Conservation (phyloP, 2,113 vertebrate species). For the Paradoxurus hermaphroditus region DNA sequence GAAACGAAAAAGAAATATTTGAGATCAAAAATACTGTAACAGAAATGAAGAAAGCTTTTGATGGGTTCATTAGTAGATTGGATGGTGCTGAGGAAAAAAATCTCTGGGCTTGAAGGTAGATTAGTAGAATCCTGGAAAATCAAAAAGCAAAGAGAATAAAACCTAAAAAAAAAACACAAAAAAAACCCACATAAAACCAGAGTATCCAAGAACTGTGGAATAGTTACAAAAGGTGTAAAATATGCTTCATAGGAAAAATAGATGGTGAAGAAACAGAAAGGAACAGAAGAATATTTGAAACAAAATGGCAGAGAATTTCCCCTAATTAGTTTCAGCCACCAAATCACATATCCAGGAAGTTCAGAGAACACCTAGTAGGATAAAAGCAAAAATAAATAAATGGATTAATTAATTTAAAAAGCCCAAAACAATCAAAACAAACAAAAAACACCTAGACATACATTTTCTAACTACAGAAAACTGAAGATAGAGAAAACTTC, state of each 20-base stretch:
- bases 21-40: background rate
- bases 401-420: background rate
- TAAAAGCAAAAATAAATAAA: background rate
- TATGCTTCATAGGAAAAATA: background rate
- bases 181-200: background rate
- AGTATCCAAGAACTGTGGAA: background rate
- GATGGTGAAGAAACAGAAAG: background rate
- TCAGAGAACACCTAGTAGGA: background rate
- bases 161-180: background rate
- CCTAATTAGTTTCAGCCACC: background rate
- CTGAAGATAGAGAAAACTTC: background rate
- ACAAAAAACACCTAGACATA: background rate
- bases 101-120: background rate
- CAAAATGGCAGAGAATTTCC: background rate
- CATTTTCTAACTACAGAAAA: background rate
- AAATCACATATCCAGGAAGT: background rate
- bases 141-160: background rate
- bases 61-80: background rate
- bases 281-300: background rate
- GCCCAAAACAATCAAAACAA: background rate
- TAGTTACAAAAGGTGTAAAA: background rate
- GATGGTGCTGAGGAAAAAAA: background rate
- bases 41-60: background rate
- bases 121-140: background rate
- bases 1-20: background rate